Conservation (phyloP, 2,113 vertebrate species). For the Poeciliopsis retropinna region DNA sequence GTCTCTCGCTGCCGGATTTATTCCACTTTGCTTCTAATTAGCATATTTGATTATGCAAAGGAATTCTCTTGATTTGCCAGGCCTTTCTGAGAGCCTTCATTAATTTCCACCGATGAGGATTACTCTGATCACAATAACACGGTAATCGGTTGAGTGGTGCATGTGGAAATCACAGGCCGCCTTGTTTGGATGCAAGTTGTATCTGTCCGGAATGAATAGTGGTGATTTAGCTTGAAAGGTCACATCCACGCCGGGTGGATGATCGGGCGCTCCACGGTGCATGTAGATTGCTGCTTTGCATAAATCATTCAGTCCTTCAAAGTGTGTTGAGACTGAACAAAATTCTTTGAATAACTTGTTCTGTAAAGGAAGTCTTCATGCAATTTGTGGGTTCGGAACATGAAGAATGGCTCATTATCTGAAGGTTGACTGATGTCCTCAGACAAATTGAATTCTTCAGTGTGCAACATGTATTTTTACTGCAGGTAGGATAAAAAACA, state of each 20-base stretch:
- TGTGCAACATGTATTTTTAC: not conserved
- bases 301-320: slow-evolving; percentile 63
- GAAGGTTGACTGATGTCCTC: slow-evolving; percentile 2
- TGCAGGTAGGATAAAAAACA: not conserved
- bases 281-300: slow-evolving; percentile 69
- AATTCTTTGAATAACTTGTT: slow-evolving; percentile 32
- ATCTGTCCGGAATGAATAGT: slow-evolving; percentile 39
- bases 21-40: slow-evolving; percentile 54
- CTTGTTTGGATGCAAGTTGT: slow-evolving; percentile 52
- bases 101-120: slow-evolving; percentile 56
- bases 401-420: slow-evolving; percentile 21
- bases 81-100: slow-evolving; percentile 53
- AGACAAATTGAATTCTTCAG: slow-evolving; percentile 10
- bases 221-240: slow-evolving; percentile 67
- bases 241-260: slow-evolving; percentile 52
- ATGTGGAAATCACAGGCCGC: slow-evolving; percentile 49
- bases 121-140: slow-evolving; percentile 65
- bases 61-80: slow-evolving; percentile 57
- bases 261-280: slow-evolving; percentile 48
- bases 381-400: slow-evolving; percentile 8
- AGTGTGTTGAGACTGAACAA: slow-evolving; percentile 39
- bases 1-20: slow-evolving; percentile 37
- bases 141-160: slow-evolving; percentile 64
- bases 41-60: slow-evolving; percentile 73
- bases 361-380: slow-evolving; percentile 38